These are phyloP conservation scores for Pseudocheirus occidentalis DNA, from an alignment of 2,797 vertebrate species.

Conservation along the genomic window DNA sequence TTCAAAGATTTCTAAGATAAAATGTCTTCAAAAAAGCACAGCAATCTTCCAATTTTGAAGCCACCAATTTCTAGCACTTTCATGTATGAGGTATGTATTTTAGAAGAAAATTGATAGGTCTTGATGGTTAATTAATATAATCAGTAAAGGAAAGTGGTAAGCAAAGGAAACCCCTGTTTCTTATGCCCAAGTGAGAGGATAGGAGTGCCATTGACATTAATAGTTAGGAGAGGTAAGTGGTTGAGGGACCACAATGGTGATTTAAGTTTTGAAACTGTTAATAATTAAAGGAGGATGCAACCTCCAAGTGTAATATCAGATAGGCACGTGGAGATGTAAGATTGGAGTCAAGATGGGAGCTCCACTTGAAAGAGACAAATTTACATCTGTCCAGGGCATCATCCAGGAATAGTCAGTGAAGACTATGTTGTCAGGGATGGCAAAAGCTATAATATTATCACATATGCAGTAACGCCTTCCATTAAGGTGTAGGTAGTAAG, in stretches of 20 bases:
- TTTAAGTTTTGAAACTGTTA: not conserved
- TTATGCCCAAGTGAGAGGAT: not conserved
- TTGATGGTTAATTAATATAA: not conserved
- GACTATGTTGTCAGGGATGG: not conserved
- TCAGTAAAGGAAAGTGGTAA: not conserved
- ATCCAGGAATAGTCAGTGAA: not conserved
- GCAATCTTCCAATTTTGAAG: not conserved
- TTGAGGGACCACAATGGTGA: not conserved
- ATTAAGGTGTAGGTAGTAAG: not conserved
- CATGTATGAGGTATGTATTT: not conserved
- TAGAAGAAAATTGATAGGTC: not conserved
- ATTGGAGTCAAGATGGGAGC: not conserved
- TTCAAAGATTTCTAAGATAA: conserved; percentile 30
- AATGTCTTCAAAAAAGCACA: conserved; percentile 28
- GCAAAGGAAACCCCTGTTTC: not conserved
- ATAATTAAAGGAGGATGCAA: not conserved
- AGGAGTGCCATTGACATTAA: not conserved
- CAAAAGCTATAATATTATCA: not conserved
- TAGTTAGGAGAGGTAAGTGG: not conserved
- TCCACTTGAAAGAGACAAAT: not conserved
- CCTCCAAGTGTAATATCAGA: not conserved
- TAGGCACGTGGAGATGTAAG: not conserved
- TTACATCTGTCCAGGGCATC: not conserved
- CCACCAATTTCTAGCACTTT: not conserved
- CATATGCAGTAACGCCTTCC: not conserved